A percentile compares a stretch with the other conserved stretches of the same genome.
These are phyloP conservation scores for Chydorus sphaericus DNA, from an alignment of 2,888 invertebrate genomes.

Conservation along the genomic window DNA sequence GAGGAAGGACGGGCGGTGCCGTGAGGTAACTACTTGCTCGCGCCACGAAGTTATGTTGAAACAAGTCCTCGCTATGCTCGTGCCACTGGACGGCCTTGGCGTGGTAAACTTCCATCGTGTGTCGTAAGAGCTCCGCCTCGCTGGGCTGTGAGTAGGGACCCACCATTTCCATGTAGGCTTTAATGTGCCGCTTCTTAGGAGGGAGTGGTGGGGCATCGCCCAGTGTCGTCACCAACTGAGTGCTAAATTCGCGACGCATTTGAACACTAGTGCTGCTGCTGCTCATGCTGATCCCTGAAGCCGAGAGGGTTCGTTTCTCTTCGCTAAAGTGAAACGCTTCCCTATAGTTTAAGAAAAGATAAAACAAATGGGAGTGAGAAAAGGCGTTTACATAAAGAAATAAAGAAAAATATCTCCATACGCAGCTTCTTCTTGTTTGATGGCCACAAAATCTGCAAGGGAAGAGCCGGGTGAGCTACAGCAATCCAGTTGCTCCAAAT, in stretches of 20 bases:
- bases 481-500: conserved; percentile 30
- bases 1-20: conserved; percentile 22
- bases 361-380: not conserved
- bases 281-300: not conserved
- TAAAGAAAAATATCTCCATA: not conserved
- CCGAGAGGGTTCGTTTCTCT: not conserved
- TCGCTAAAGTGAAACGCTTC: conserved; percentile 5
- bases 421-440: not conserved
- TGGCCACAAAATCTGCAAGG: not conserved
- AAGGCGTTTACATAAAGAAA: not conserved
- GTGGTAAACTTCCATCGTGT: conserved; percentile 71
- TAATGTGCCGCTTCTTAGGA: conserved; percentile 83
- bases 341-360: not conserved
- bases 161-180: conserved; percentile 94
- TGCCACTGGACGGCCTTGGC: conserved; percentile 41
- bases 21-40: not conserved
- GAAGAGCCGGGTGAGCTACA: not conserved
- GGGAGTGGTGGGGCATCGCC: conserved; percentile 74
- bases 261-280: not conserved
- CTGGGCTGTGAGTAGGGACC: conserved; percentile 64
- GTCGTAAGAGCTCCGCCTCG: conserved; percentile 62
- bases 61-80: conserved; percentile 27
- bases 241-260: conserved; percentile 7
- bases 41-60: not conserved
- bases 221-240: conserved; percentile 28